Conservation (phyloP, 2,113 vertebrate genomes). For the Thalassarche chlororhynchos region DNA sequence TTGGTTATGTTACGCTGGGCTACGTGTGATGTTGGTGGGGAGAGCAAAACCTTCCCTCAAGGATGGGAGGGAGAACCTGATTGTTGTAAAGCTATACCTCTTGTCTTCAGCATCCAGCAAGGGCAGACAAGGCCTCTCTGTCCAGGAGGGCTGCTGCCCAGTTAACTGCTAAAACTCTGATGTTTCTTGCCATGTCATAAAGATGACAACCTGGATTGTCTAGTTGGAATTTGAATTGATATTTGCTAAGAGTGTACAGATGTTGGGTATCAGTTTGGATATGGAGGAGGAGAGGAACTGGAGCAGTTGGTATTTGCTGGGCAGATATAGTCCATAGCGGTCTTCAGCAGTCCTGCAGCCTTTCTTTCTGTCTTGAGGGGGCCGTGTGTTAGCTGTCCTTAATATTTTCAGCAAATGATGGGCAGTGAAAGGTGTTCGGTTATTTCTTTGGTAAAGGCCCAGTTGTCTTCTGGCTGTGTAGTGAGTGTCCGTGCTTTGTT, state of each 20-base stretch:
- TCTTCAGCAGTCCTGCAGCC: not conserved
- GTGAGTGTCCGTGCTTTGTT: not conserved
- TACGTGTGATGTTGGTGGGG: not conserved
- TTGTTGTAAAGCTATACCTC: not conserved
- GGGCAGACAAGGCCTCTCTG: not conserved
- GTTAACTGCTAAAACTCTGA: not conserved
- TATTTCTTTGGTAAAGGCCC: not conserved
- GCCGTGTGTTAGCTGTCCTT: not conserved
- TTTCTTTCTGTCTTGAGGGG: not conserved
- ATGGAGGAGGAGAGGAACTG: not conserved
- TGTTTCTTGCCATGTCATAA: not conserved
- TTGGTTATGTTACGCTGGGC: not conserved
- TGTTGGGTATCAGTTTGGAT: not conserved
- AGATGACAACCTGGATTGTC: not conserved
- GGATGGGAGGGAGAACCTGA: not conserved
- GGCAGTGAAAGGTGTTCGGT: not conserved
- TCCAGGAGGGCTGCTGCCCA: not conserved
- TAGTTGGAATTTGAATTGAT: not conserved
- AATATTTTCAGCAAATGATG: not conserved
- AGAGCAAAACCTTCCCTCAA: not conserved
- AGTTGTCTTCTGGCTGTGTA: not conserved
- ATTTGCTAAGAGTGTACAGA: not conserved
- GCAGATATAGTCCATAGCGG: not conserved
- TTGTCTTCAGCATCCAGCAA: not conserved
- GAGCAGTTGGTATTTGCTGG: not conserved